Conservation (phyloP, 2,888 invertebrate genomes). For the Hyposoter didymator region DNA sequence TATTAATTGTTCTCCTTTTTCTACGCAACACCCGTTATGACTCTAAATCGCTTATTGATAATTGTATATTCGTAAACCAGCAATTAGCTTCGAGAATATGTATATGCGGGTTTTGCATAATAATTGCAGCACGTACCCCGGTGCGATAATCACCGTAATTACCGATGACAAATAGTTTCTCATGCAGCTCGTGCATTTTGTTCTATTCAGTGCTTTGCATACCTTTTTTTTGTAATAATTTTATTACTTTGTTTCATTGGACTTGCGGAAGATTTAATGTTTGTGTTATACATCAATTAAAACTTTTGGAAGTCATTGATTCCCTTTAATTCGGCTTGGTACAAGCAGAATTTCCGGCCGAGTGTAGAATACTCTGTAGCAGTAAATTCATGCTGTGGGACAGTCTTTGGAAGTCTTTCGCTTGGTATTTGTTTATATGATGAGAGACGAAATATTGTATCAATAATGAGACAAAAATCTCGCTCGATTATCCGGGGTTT, state of each 20-base stretch:
- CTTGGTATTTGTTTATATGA: constrained; percentile 28
- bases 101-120: constrained; percentile 18
- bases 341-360: constrained; percentile 57
- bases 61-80: constrained; percentile 43
- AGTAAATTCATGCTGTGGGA: constrained; percentile 64
- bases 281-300: constrained; percentile 45
- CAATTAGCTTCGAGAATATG: constrained; percentile 1
- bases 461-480: constrained; percentile 5
- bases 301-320: constrained; percentile 66
- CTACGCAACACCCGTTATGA: constrained; percentile 54
- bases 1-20: constrained; percentile 49
- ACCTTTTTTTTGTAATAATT: constrained; percentile 10
- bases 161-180: constrained; percentile 47
- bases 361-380: constrained; percentile 62
- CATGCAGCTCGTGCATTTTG: constrained; percentile 6
- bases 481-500: constrained; percentile 41
- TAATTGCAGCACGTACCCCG: constrained; percentile 20
- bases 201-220: constrained; percentile 27
- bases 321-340: constrained; percentile 69
- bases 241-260: constrained; percentile 44
- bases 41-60: constrained; percentile 52
- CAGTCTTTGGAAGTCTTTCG: constrained; percentile 62
- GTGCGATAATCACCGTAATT: constrained; percentile 41
- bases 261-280: constrained; percentile 45
- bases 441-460: constrained; percentile 30